Evolutionary conservation across 2,888 invertebrate genomes (phyloP).

Genomic region (Drosophila pseudotakahashii): DNA sequence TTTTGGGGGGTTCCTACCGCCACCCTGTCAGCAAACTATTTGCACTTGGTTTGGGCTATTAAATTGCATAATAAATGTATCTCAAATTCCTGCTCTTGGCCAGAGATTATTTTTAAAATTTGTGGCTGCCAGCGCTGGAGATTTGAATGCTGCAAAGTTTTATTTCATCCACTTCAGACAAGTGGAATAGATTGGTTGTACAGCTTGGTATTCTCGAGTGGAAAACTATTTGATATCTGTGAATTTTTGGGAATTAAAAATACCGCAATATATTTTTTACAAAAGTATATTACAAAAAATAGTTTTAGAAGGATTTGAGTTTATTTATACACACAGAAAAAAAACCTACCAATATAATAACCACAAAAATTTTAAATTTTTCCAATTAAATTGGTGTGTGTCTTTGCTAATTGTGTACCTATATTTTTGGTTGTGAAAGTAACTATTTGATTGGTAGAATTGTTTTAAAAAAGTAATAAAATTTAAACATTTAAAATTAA

Average conservation of each 20-base stretch:
- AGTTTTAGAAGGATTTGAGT: no score
- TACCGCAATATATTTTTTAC: not conserved
- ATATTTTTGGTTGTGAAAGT: no score
- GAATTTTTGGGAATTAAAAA: not conserved
- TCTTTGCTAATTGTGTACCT: no score
- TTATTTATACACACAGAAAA: no score
- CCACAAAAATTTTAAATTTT: no score
- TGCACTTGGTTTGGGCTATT: conserved; percentile 72
- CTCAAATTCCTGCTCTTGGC: conserved; percentile 39
- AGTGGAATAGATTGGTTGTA: conserved; percentile 2
- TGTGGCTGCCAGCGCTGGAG: conserved; percentile 20
- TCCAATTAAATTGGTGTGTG: no score
- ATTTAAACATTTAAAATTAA: no score
- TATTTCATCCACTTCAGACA: conserved; percentile 8
- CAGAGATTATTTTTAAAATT: conserved; percentile 58
- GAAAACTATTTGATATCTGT: not conserved
- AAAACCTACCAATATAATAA: no score
- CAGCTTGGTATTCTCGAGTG: conserved; percentile 7
- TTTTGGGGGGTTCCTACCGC: not conserved
- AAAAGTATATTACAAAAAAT: no score
- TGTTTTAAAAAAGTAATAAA: no score
- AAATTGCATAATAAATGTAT: conserved; percentile 72
- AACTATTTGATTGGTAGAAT: no score
- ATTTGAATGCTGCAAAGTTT: conserved; percentile 5
- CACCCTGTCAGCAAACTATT: conserved; percentile 64